These are phyloP conservation scores for Caenorhabditis zanzibari DNA, from an alignment of 2,888 invertebrate species.

Conservation along the genomic window DNA sequence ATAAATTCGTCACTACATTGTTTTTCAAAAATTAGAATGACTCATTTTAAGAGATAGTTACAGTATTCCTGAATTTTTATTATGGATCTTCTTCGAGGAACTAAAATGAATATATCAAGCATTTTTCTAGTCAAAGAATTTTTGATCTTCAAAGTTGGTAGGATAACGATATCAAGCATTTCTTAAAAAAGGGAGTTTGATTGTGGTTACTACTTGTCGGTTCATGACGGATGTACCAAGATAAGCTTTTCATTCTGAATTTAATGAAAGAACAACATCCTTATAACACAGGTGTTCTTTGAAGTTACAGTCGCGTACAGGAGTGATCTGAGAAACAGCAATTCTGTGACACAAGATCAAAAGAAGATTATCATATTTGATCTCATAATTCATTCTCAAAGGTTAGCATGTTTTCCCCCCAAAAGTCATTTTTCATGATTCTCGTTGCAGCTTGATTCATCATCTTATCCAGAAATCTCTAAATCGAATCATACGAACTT, in stretches of 20 bases:
- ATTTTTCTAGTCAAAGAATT: not conserved
- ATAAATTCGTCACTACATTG: not conserved
- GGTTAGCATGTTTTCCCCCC: no score
- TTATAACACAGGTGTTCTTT: no score
- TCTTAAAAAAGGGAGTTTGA: not conserved
- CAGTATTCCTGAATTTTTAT: no score
- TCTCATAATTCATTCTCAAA: not conserved
- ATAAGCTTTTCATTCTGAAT: not conserved
- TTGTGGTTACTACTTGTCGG: not conserved
- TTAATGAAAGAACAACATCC: not conserved
- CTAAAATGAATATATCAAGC: no score
- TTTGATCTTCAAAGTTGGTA: not conserved
- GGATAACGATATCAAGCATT: not conserved
- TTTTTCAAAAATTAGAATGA: not conserved
- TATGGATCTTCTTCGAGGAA: no score
- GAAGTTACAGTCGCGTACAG: no score
- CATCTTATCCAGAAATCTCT: not conserved
- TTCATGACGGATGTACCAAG: not conserved
- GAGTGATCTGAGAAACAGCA: not conserved
- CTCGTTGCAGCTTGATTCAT: not conserved
- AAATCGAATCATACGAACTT: slow-evolving; percentile 9
- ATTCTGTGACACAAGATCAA: not conserved
- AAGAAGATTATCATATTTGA: not conserved
- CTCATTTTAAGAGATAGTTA: not conserved
- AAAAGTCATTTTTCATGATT: not conserved